phyloP scores from a whole-genome alignment of 2,113 vertebrate species.

The Clarias batrachus region DNA sequence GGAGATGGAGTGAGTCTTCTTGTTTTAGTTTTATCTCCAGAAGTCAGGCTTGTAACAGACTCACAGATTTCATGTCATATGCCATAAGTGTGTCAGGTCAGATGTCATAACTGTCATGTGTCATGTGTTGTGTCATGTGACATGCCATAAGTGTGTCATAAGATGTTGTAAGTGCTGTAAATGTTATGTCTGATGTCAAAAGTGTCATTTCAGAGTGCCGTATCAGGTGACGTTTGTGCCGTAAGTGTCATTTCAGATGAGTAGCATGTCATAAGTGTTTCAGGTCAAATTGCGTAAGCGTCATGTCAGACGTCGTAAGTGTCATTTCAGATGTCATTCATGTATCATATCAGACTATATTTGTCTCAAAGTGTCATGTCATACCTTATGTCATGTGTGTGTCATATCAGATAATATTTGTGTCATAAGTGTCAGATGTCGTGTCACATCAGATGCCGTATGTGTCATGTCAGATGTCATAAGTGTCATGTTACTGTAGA shows the following conservation, averaged over 20 bases:
- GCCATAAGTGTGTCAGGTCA: neutral
- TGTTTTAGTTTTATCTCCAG: neutral
- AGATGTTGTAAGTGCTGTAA: too few species aligned
- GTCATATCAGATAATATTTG: neutral
- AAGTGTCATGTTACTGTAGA: neutral
- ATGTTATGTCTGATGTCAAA: neutral
- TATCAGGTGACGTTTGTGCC: neutral
- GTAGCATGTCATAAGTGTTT: neutral
- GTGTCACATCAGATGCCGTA: too few species aligned
- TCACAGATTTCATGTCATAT: neutral
- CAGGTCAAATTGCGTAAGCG: neutral
- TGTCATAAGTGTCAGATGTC: neutral
- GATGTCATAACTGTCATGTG: neutral
- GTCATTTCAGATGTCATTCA: neutral
- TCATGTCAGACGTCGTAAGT: neutral
- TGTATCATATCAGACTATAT: neutral
- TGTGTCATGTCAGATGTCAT: too few species aligned
- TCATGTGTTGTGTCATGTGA: too few species aligned
- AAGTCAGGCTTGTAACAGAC: neutral
- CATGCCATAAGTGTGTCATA: neutral
- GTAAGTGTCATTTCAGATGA: neutral
- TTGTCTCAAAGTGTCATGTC: neutral
- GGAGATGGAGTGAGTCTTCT: constrained; percentile 78
- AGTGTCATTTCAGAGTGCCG: neutral
- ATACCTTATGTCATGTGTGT: neutral